phyloP scores from a whole-genome alignment of 2,888 invertebrate species.

The Aphidius colemani region DNA sequence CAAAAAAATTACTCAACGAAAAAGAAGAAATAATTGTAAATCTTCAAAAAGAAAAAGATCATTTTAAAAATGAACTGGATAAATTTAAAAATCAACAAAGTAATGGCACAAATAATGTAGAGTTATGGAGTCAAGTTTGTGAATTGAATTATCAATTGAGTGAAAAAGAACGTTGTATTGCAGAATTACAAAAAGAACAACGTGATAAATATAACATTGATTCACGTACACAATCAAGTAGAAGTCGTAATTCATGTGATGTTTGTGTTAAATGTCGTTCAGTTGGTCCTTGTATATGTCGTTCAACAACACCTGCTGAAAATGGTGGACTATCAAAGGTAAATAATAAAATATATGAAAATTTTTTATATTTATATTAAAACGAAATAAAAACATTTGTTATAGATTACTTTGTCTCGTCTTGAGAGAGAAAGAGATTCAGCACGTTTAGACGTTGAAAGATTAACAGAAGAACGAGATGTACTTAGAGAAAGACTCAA shows the following conservation, averaged over 20 bases:
- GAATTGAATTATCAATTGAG: slow-evolving; percentile 53
- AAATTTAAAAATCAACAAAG: slow-evolving; percentile 57
- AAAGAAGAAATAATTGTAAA: slow-evolving; percentile 47
- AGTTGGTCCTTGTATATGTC: slow-evolving; percentile 36
- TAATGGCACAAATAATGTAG: slow-evolving; percentile 43
- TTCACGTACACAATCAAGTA: slow-evolving; percentile 53
- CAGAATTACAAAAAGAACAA: slow-evolving; percentile 59
- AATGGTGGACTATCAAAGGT: slow-evolving; percentile 35
- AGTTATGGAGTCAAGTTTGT: slow-evolving; percentile 42
- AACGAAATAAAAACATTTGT: no score
- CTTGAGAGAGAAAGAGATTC: slow-evolving; percentile 65
- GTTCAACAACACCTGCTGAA: slow-evolving; percentile 24
- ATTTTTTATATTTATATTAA: neutral
- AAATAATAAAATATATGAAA: slow-evolving; percentile 27
- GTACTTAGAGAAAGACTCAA: slow-evolving; percentile 65
- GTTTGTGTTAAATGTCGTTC: slow-evolving; percentile 43
- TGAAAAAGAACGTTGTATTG: slow-evolving; percentile 58
- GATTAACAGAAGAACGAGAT: slow-evolving; percentile 67
- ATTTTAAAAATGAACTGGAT: slow-evolving; percentile 62
- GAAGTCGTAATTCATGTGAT: slow-evolving; percentile 37
- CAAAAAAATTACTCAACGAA: slow-evolving; percentile 32
- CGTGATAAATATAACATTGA: slow-evolving; percentile 59
- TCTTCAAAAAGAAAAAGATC: slow-evolving; percentile 62
- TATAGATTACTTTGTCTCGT: slow-evolving; percentile 57
- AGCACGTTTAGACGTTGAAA: slow-evolving; percentile 63